A percentile compares a stretch with the other conserved stretches of the same genome.
phyloP scores from a whole-genome alignment of 2,113 vertebrate species.

The Gulo gulo region DNA sequence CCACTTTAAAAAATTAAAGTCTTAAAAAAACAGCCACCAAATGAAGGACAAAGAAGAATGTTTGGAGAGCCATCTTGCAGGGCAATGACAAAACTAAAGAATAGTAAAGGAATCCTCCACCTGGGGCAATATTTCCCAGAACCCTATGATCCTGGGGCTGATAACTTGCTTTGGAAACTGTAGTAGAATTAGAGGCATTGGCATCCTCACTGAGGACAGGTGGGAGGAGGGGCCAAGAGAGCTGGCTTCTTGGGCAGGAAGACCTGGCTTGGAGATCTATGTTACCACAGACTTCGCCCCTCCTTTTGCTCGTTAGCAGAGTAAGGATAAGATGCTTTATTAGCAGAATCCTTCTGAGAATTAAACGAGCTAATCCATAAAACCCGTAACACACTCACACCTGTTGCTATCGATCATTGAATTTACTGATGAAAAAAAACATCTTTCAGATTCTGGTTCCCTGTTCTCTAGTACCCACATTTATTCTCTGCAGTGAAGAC shows the following conservation, averaged over 20 bases:
- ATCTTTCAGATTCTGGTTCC: background rate
- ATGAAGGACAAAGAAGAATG: background rate
- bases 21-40: background rate
- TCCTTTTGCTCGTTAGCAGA: background rate
- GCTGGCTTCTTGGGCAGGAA: background rate
- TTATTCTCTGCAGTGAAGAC: background rate
- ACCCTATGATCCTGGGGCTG: background rate
- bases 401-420: background rate
- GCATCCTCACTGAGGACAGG: background rate
- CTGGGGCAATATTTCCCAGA: background rate
- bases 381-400: background rate
- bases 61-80: background rate
- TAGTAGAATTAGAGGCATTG: background rate
- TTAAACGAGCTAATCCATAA: background rate
- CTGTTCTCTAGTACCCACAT: background rate
- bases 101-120: background rate
- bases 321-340: background rate
- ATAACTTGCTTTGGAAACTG: background rate
- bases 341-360: background rate
- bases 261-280: background rate
- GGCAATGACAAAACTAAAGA: background rate
- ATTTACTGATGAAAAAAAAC: background rate
- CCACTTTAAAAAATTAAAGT: background rate
- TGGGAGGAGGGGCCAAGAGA: background rate
- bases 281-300: background rate